Evolutionary conservation across 2,888 invertebrate species (phyloP).

Genomic region (Ophion obscuratus): DNA sequence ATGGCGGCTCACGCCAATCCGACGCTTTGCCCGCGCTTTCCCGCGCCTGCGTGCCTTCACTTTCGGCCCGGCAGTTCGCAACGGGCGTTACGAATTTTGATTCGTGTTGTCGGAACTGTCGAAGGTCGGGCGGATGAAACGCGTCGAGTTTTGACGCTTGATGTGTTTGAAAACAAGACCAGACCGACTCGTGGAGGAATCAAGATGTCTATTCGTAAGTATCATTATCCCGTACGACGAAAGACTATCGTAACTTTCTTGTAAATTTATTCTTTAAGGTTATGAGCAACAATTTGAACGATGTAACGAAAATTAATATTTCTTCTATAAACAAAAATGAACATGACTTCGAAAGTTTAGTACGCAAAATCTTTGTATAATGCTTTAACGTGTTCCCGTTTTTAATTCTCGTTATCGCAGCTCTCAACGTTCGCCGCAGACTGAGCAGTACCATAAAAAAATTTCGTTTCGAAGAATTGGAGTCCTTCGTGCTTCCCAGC

Average conservation of each 20-base stretch:
- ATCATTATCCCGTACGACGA: slow-evolving; percentile 1
- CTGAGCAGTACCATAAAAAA: slow-evolving; percentile 70
- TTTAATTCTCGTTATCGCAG: slow-evolving; percentile 4
- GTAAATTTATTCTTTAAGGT: slow-evolving; percentile 23
- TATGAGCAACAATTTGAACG: slow-evolving; percentile 16
- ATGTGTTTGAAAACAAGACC: slow-evolving; percentile 12
- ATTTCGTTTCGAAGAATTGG: slow-evolving; percentile 80
- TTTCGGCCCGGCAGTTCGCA: neutral
- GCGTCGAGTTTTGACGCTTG: slow-evolving; percentile 5
- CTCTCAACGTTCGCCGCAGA: slow-evolving; percentile 51
- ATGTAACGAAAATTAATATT: neutral
- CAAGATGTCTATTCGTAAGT: slow-evolving; percentile 60
- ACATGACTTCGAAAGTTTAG: neutral
- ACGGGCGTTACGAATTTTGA: slow-evolving; percentile 46
- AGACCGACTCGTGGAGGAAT: neutral
- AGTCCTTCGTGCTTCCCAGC: slow-evolving; percentile 73
- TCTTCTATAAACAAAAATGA: neutral
- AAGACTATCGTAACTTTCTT: neutral
- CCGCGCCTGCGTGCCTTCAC: slow-evolving; percentile 40
- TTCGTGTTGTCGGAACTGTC: slow-evolving; percentile 45
- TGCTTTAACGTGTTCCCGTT: neutral
- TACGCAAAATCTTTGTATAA: neutral
- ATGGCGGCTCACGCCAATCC: neutral
- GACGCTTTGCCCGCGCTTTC: slow-evolving; percentile 3
- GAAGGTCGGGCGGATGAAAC: slow-evolving; percentile 22